Evolutionary conservation across 2,797 vertebrate species (phyloP).

Genomic region (Channallabes apus): DNA sequence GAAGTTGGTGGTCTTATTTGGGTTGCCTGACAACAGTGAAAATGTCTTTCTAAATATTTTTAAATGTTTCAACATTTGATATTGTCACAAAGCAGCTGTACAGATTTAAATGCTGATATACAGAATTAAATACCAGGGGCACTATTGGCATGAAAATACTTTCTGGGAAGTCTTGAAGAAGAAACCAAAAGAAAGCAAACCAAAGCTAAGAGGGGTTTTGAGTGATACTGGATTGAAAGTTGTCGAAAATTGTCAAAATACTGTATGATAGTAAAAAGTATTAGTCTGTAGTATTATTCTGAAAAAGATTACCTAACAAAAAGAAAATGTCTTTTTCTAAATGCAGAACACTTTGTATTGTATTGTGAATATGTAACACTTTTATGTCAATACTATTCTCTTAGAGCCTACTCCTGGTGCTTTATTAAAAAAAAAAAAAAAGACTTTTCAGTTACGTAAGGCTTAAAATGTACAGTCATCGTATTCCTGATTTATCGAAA

Average conservation of each 20-base stretch:
- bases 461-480: conserved; percentile 5
- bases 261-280: no score
- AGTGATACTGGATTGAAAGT: neutral
- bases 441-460: neutral
- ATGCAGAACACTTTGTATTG: neutral
- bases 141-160: neutral
- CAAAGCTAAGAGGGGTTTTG: neutral
- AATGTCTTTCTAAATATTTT: neutral
- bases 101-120: no score
- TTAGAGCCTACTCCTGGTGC: neutral
- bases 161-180: neutral
- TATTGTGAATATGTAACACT: neutral
- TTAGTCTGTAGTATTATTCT: no score
- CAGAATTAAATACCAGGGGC: neutral
- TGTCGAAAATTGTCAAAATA: neutral
- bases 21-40: neutral
- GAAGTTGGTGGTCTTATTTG: conserved; percentile 45
- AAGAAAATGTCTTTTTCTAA: neutral
- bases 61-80: neutral
- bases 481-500: conserved; percentile 28
- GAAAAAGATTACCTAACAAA: neutral
- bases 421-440: neutral
- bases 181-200: neutral
- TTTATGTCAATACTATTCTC: neutral
- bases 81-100: neutral